These are phyloP conservation scores for Aquatica leii DNA, from an alignment of 2,888 invertebrate species.

Conservation along the genomic window DNA sequence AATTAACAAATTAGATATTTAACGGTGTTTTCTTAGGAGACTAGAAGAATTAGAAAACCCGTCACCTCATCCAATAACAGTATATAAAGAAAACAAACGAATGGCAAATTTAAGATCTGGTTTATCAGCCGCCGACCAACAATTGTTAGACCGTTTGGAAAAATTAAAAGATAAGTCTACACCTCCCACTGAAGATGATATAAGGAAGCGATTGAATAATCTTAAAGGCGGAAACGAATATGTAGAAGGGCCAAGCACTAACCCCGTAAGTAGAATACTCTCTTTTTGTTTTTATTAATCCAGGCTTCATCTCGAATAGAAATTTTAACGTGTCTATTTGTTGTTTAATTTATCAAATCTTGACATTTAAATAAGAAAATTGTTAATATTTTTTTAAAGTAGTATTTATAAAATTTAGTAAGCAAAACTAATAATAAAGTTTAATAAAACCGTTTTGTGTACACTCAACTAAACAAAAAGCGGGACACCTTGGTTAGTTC, in stretches of 20 bases:
- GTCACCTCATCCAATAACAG: constrained; percentile 64
- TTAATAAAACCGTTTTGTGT: too few relatives aligned
- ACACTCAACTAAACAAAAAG: too few relatives aligned
- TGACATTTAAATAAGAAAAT: too few relatives aligned
- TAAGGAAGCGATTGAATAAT: constrained; percentile 70
- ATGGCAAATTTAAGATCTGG: constrained; percentile 57
- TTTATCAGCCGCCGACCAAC: constrained; percentile 65
- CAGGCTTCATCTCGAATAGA: too few relatives aligned
- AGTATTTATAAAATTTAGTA: too few relatives aligned
- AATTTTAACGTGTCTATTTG: too few relatives aligned
- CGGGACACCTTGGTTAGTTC: too few relatives aligned
- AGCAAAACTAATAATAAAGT: too few relatives aligned
- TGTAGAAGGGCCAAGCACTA: constrained; percentile 52
- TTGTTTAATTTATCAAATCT: not conserved
- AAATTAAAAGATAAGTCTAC: constrained; percentile 69
- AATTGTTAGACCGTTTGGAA: constrained; percentile 72
- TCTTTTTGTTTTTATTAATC: not conserved
- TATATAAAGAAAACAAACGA: constrained; percentile 61
- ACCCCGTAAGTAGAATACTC: not conserved
- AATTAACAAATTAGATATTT: too few relatives aligned
- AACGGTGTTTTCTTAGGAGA: constrained; percentile 52
- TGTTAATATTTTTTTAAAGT: not conserved
- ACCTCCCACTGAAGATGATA: constrained; percentile 70
- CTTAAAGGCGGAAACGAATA: constrained; percentile 68
- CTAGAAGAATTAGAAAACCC: constrained; percentile 66